phyloP scores from a whole-genome alignment of 2,113 vertebrate species.

The Hassar affinis region DNA sequence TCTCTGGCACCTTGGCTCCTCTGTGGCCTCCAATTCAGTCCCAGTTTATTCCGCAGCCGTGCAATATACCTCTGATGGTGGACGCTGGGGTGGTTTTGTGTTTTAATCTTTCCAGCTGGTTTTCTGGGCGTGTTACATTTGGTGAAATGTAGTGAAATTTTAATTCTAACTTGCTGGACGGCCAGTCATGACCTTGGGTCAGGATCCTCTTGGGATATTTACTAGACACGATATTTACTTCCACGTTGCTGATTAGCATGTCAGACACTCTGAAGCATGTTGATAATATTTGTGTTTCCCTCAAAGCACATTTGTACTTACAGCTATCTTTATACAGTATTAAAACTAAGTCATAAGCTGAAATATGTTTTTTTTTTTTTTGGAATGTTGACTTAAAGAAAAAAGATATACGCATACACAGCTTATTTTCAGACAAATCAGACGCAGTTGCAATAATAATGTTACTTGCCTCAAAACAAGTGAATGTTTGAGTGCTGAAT shows the following conservation, averaged over 20 bases:
- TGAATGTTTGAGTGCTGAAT: slow-evolving; percentile 45
- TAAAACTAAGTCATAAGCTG: slow-evolving; percentile 33
- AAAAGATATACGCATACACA: neutral
- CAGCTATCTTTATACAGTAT: slow-evolving; percentile 39
- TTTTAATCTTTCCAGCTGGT: slow-evolving; percentile 1
- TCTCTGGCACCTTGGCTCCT: slow-evolving; percentile 28
- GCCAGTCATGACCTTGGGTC: neutral
- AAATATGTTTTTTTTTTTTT: slow-evolving; percentile 21
- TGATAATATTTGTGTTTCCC: slow-evolving; percentile 28
- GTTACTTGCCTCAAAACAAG: slow-evolving; percentile 46
- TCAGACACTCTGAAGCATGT: slow-evolving; percentile 15
- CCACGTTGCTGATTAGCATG: slow-evolving; percentile 29
- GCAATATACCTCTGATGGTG: slow-evolving; percentile 1
- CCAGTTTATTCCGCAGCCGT: slow-evolving; percentile 11
- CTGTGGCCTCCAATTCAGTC: neutral
- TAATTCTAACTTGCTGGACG: slow-evolving; percentile 10
- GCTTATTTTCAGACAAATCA: slow-evolving; percentile 47
- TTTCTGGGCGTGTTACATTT: slow-evolving; percentile 6
- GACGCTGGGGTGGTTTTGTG: neutral
- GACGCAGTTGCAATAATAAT: slow-evolving; percentile 50
- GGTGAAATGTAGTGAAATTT: neutral
- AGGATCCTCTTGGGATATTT: slow-evolving; percentile 7
- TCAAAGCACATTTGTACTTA: slow-evolving; percentile 40
- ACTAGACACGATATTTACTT: slow-evolving; percentile 29
- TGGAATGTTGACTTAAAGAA: slow-evolving; percentile 35